Evolutionary conservation across 2,888 invertebrate species (phyloP).

Genomic region (Latheticus oryzae): DNA sequence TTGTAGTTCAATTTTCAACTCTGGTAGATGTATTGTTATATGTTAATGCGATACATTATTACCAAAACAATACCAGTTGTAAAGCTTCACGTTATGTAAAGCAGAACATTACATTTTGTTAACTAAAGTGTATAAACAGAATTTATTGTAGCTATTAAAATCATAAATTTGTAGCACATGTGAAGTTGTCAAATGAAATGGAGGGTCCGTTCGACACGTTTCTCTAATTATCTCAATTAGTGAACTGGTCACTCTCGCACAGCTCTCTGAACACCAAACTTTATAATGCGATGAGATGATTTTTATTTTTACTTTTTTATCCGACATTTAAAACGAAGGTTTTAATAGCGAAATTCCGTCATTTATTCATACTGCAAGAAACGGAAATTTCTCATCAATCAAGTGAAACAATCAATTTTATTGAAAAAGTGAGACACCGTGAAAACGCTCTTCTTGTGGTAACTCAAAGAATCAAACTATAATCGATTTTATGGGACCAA

Average conservation of each 20-base stretch:
- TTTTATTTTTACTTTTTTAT: conserved; percentile 28
- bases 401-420: conserved; percentile 46
- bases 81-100: conserved; percentile 52
- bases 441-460: conserved; percentile 34
- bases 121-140: conserved; percentile 63
- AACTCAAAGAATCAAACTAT: conserved; percentile 39
- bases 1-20: conserved; percentile 43
- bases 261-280: conserved; percentile 22
- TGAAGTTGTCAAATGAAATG: conserved; percentile 64
- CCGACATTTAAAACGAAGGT: no score
- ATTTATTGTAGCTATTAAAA: conserved; percentile 65
- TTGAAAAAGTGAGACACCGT: conserved; percentile 35
- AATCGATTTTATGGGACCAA: conserved; percentile 45
- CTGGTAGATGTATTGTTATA: conserved; percentile 48
- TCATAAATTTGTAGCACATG: conserved; percentile 65
- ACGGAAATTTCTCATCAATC: conserved; percentile 38
- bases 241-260: conserved; percentile 58
- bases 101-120: conserved; percentile 61
- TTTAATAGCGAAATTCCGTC: conserved; percentile 20
- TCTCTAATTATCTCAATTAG: conserved; percentile 65
- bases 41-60: conserved; percentile 51
- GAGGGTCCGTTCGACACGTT: conserved; percentile 64
- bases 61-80: conserved; percentile 49
- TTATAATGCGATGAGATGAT: no score
- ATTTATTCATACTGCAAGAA: conserved; percentile 20